Evolutionary conservation across 2,113 vertebrate species (phyloP).

Genomic region (Plestiodon gilberti): DNA sequence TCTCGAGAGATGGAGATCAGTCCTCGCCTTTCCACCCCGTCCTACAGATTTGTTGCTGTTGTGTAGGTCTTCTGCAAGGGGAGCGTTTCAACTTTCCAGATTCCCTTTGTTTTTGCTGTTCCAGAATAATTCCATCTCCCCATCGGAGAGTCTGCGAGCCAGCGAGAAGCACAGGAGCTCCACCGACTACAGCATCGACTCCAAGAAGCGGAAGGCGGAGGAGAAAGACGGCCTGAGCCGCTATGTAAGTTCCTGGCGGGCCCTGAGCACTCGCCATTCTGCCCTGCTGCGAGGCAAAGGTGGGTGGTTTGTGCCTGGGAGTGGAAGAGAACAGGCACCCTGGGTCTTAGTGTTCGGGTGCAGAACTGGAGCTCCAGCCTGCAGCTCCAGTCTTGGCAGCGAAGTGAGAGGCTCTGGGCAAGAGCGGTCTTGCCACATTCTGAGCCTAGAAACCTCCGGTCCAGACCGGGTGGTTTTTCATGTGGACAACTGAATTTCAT

Average conservation of each 20-base stretch:
- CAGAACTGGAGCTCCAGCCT: too few species aligned
- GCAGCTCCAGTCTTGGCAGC: not conserved
- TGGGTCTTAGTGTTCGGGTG: not conserved
- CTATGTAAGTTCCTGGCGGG: slow-evolving; percentile 82
- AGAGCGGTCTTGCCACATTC: not conserved
- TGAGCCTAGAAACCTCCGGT: too few species aligned
- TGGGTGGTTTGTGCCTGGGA: too few species aligned
- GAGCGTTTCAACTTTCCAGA: not conserved
- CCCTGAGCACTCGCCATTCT: too few species aligned
- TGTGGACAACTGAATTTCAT: not conserved
- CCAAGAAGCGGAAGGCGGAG: slow-evolving; percentile 95
- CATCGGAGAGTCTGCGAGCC: slow-evolving; percentile 91
- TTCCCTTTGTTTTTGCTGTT: not conserved
- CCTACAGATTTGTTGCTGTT: fast-evolving
- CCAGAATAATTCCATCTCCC: slow-evolving; percentile 95
- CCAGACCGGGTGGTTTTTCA: too few species aligned
- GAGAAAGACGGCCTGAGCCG: slow-evolving; percentile 95
- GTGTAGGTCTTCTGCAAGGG: not conserved
- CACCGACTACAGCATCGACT: slow-evolving; percentile 88
- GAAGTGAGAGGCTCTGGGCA: not conserved
- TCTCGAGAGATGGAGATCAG: not conserved
- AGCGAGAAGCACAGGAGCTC: slow-evolving; percentile 94
- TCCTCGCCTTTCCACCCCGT: not conserved
- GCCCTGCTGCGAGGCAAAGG: too few species aligned
- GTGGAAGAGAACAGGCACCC: too few species aligned